A percentile compares a stretch with the other conserved stretches of the same genome.
Evolutionary conservation across 2,888 invertebrate species (phyloP).

Genomic region (Nebria brevicollis): DNA sequence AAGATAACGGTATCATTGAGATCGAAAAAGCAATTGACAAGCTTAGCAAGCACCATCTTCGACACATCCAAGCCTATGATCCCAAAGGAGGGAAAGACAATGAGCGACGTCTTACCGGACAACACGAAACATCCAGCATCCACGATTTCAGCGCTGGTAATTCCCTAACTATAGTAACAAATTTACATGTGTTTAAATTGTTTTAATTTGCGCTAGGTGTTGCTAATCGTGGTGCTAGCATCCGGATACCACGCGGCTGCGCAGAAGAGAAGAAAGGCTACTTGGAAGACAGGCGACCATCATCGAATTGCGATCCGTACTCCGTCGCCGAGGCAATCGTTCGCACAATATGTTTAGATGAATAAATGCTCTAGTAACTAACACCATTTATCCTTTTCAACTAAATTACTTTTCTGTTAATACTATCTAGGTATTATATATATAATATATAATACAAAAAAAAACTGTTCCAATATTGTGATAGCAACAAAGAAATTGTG

Average conservation of each 20-base stretch:
- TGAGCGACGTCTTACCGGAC: constrained; percentile 92
- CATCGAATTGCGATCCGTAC: constrained; percentile 94
- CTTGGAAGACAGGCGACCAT: constrained; percentile 92
- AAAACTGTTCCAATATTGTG: constrained; percentile 37
- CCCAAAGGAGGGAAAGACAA: constrained; percentile 97
- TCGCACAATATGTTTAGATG: constrained; percentile 84
- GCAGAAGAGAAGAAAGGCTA: constrained; percentile 95
- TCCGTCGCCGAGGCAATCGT: constrained; percentile 85
- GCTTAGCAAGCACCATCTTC: constrained; percentile 88
- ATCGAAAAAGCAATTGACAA: constrained; percentile 97
- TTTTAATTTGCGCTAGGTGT: constrained; percentile 70
- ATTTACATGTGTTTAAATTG: not conserved
- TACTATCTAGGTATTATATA: not conserved
- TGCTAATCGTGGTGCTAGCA: constrained; percentile 93
- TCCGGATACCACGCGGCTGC: constrained; percentile 91
- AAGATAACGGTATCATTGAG: constrained; percentile 86
- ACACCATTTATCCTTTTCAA: constrained; percentile 50
- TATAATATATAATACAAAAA: constrained; percentile 18
- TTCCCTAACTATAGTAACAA: constrained; percentile 41
- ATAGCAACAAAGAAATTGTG: constrained; percentile 12
- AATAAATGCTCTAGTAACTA: constrained; percentile 64
- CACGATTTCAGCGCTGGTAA: constrained; percentile 93
- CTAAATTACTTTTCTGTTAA: not conserved
- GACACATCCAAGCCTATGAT: constrained; percentile 97
- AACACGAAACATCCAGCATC: constrained; percentile 96